A percentile compares a stretch with the other conserved stretches of the same genome.
phyloP scores from a whole-genome alignment of 2,797 vertebrate species.

The Rhinella marina region DNA sequence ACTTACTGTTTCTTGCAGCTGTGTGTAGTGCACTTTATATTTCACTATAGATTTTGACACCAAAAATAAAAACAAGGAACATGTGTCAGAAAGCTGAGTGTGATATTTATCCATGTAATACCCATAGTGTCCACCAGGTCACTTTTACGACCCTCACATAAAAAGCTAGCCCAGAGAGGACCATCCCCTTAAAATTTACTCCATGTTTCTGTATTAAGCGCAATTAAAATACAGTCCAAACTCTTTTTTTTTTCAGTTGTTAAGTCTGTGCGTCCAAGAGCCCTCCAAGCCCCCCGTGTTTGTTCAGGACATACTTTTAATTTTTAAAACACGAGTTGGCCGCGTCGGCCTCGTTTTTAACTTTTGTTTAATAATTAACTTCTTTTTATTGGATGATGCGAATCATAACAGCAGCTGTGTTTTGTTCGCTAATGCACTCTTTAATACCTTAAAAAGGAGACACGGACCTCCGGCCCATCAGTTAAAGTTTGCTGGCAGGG shows the following conservation, averaged over 20 bases:
- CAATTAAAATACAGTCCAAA: constrained; percentile 14
- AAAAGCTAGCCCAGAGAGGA: not conserved
- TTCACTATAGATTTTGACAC: too few species aligned
- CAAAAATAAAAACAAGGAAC: too few species aligned
- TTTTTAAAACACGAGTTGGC: constrained; percentile 61
- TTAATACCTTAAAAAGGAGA: constrained; percentile 63
- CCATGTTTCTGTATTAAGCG: not conserved
- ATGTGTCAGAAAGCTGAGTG: too few species aligned
- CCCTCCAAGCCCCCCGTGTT: constrained; percentile 31
- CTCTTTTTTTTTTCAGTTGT: not conserved
- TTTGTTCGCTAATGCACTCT: constrained; percentile 57
- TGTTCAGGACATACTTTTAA: constrained; percentile 50
- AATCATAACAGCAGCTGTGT: constrained; percentile 58
- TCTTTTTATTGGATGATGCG: constrained; percentile 58
- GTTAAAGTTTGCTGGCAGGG: constrained; percentile 56
- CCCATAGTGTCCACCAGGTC: too few species aligned
- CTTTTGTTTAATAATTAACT: constrained; percentile 62
- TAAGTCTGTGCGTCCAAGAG: constrained; percentile 20
- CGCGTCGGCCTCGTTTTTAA: constrained; percentile 40
- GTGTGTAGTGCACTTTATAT: too few species aligned
- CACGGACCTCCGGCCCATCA: constrained; percentile 56
- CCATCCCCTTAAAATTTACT: not conserved
- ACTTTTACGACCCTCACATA: too few species aligned
- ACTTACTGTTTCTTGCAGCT: too few species aligned
- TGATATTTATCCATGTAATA: too few species aligned